These are phyloP conservation scores for Tamandua tetradactyla DNA, from an alignment of 2,797 vertebrate genomes.

Conservation along the genomic window DNA sequence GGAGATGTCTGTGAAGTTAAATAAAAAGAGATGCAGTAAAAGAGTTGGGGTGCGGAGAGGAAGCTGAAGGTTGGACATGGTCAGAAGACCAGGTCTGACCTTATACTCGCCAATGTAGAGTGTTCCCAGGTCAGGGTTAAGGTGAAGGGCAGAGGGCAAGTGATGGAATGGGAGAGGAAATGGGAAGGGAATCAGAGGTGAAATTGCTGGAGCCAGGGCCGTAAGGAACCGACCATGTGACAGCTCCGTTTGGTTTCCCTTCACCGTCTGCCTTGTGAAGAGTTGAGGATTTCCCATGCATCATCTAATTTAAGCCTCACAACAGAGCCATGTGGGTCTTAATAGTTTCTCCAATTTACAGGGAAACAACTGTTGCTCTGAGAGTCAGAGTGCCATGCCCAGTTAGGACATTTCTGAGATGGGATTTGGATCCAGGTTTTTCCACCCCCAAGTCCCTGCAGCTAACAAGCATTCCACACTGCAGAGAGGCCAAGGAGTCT, in stretches of 20 bases:
- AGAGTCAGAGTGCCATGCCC: not conserved
- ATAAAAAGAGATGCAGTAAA: too few relatives aligned
- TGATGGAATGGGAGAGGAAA: not conserved
- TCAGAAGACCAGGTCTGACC: not conserved
- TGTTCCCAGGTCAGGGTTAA: too few relatives aligned
- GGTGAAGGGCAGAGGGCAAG: not conserved
- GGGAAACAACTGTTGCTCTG: too few relatives aligned
- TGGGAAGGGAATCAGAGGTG: not conserved
- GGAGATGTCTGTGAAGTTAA: too few relatives aligned
- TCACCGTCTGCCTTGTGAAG: not conserved
- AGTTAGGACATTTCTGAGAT: not conserved
- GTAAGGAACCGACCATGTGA: not conserved
- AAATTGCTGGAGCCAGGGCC: not conserved
- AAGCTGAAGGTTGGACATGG: accelerated
- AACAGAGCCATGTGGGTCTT: too few relatives aligned
- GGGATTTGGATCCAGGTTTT: not conserved
- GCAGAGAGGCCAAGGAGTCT: not conserved
- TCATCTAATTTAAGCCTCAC: not conserved
- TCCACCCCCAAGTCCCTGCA: too few relatives aligned
- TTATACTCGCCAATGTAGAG: too few relatives aligned
- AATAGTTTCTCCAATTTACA: too few relatives aligned
- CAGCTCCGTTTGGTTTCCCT: accelerated
- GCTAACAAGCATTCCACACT: not conserved
- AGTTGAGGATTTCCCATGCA: not conserved
- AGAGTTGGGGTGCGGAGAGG: not conserved